These are phyloP conservation scores for Hoplias malabaricus DNA, from an alignment of 2,113 vertebrate genomes.

Conservation along the genomic window DNA sequence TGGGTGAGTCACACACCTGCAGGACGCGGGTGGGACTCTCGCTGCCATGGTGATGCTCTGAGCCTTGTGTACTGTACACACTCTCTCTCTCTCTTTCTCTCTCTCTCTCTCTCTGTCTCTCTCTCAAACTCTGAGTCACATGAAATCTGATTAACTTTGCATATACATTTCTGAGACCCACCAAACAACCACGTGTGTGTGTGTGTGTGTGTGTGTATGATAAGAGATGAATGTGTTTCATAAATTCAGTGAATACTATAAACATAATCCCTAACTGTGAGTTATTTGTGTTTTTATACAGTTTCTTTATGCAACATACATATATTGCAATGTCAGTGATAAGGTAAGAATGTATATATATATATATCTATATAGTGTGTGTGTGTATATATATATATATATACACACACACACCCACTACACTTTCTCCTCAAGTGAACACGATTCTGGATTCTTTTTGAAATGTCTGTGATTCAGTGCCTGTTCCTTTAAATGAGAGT, in stretches of 20 bases:
- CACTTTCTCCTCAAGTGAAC: no score
- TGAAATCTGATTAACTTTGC: slow-evolving; percentile 24
- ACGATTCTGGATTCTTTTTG: no score
- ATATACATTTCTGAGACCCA: no score
- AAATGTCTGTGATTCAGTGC: no score
- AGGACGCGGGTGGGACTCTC: slow-evolving; percentile 53
- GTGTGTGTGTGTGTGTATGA: slow-evolving; percentile 10
- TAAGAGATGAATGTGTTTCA: slow-evolving; percentile 3
- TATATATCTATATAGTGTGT: no score
- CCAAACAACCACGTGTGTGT: slow-evolving; percentile 8
- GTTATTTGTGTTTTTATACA: not conserved
- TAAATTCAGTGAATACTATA: not conserved
- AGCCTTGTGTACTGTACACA: slow-evolving; percentile 42
- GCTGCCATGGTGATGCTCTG: slow-evolving; percentile 54
- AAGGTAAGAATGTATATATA: no score
- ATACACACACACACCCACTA: no score
- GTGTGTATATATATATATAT: no score
- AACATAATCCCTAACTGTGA: not conserved
- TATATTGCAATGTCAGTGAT: no score
- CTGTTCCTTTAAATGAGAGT: no score
- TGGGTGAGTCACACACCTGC: slow-evolving; percentile 57
- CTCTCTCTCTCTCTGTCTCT: no score
- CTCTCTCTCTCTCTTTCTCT: slow-evolving; percentile 16
- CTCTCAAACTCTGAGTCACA: slow-evolving; percentile 3
- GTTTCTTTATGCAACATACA: no score